Conservation (phyloP, 2,888 invertebrate genomes). For the Agonopterix subpropinquella region DNA sequence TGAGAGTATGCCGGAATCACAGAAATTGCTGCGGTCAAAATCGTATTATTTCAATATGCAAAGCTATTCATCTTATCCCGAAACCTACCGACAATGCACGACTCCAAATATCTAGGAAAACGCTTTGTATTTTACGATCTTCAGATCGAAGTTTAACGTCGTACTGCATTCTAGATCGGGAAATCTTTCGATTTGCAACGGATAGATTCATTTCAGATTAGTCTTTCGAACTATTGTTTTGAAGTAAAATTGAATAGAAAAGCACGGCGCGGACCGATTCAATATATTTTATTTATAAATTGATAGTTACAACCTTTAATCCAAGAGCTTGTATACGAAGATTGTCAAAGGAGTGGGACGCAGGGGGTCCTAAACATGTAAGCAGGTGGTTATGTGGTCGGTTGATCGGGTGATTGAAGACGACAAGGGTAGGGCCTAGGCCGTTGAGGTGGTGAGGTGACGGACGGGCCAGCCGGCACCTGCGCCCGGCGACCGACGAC, state of each 20-base stretch:
- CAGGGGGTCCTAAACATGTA: neutral
- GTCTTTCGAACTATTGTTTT: too few species aligned
- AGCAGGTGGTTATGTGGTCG: conserved; percentile 24
- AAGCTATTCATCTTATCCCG: conserved; percentile 24
- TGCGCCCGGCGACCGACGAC: conserved; percentile 41
- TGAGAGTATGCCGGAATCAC: conserved; percentile 15
- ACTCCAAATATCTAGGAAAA: conserved; percentile 4
- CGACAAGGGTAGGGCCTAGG: conserved; percentile 22
- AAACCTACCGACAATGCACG: neutral
- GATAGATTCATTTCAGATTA: too few species aligned
- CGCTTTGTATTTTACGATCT: conserved; percentile 2
- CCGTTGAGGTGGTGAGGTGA: conserved; percentile 12
- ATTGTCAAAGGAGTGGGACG: too few species aligned
- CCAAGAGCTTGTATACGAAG: too few species aligned
- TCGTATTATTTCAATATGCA: conserved; percentile 25
- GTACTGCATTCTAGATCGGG: conserved; percentile 2
- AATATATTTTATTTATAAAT: too few species aligned
- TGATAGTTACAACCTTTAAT: too few species aligned
- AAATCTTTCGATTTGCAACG: neutral
- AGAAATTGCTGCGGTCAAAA: conserved; percentile 20
- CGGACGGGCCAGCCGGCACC: conserved; percentile 37
- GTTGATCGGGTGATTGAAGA: conserved; percentile 40
- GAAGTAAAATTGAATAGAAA: too few species aligned
- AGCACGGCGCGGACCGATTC: too few species aligned
- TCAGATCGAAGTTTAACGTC: conserved; percentile 3